These are phyloP conservation scores for Vanessa atalanta DNA, from an alignment of 1,140 invertebrate species.

Conservation along the genomic window DNA sequence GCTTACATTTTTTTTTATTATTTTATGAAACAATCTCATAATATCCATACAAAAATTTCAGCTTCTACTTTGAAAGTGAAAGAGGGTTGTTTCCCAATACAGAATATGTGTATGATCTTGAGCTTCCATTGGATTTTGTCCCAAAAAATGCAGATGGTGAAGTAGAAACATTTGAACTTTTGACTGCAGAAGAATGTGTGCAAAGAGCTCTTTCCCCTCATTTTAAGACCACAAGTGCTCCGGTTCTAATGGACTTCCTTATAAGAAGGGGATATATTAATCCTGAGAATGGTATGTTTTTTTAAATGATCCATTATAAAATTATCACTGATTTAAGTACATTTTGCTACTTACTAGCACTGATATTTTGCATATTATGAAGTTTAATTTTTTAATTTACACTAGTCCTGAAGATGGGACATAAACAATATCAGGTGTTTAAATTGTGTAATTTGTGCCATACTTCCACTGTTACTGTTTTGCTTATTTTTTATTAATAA, in stretches of 20 bases:
- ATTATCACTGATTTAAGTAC: not conserved
- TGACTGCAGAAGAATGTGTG: constrained; percentile 89
- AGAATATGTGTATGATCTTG: constrained; percentile 96
- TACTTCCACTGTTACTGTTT: too few species aligned
- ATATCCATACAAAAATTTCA: constrained; percentile 68
- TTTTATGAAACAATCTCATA: not conserved
- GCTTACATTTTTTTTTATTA: not conserved
- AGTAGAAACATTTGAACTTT: constrained; percentile 93
- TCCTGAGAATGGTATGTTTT: constrained; percentile 90
- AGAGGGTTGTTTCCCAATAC: constrained; percentile 96
- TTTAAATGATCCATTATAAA: not conserved
- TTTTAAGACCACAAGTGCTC: constrained; percentile 96
- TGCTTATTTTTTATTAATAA: too few species aligned
- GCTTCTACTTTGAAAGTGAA: constrained; percentile 95
- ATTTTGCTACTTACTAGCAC: too few species aligned
- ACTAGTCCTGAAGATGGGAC: too few species aligned
- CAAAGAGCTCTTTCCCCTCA: constrained; percentile 89
- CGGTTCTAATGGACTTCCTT: constrained; percentile 94
- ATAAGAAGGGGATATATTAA: constrained; percentile 94
- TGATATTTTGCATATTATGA: too few species aligned
- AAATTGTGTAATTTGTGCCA: too few species aligned
- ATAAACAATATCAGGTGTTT: too few species aligned
- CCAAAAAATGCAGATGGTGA: constrained; percentile 96
- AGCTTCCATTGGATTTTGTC: constrained; percentile 93
- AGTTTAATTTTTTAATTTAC: too few species aligned